These are phyloP conservation scores for Lepidothrix coronata DNA, from an alignment of 2,113 vertebrate genomes.

Conservation along the genomic window DNA sequence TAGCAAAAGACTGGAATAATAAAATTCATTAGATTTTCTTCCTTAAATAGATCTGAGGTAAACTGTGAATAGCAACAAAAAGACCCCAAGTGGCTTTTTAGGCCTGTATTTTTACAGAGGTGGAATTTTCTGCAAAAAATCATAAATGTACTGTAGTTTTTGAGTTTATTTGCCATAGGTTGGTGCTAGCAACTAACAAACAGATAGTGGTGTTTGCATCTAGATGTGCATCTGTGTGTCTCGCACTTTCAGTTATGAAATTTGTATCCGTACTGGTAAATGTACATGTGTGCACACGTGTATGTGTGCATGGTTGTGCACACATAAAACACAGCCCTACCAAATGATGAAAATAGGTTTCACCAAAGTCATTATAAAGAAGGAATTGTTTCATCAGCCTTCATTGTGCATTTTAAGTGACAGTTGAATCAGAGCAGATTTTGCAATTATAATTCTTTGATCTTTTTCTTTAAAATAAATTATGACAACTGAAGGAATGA, in stretches of 20 bases:
- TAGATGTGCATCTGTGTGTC: neutral
- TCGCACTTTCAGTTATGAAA: neutral
- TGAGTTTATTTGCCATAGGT: neutral
- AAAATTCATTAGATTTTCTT: neutral
- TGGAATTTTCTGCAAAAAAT: neutral
- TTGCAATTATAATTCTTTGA: neutral
- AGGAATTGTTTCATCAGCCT: neutral
- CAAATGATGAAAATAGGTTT: neutral
- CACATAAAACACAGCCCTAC: neutral
- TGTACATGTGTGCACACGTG: rapidly evolving
- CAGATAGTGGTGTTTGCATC: neutral
- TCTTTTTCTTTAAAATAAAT: neutral
- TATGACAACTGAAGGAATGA: neutral
- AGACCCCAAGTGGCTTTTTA: neutral
- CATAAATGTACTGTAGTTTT: neutral
- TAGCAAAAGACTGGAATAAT: neutral
- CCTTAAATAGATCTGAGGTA: neutral
- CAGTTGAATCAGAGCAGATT: neutral
- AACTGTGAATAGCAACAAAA: neutral
- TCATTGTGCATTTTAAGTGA: neutral
- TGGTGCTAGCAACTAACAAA: neutral
- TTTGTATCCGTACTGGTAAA: neutral
- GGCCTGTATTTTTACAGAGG: neutral
- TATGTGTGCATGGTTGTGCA: neutral
- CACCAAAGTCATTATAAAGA: neutral